phyloP scores from a whole-genome alignment of 2,888 invertebrate genomes.

The Drosophila atripex region DNA sequence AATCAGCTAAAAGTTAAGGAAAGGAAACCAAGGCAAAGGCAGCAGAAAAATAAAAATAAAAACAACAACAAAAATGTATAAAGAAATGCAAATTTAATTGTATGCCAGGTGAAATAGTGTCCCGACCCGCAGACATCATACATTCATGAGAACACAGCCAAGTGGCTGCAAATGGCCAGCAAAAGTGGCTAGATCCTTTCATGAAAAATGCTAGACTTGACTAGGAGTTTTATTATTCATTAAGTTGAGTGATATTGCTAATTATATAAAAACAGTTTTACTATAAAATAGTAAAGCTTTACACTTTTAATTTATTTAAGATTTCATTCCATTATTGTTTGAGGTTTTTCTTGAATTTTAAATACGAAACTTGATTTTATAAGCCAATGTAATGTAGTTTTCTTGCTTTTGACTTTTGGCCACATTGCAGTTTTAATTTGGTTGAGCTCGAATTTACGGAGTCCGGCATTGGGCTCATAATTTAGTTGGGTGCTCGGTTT shows the following conservation, averaged over 20 bases:
- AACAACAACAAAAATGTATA: slow-evolving; percentile 38
- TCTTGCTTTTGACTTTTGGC: slow-evolving; percentile 7
- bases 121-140: slow-evolving; percentile 44
- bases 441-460: slow-evolving; percentile 32
- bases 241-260: slow-evolving; percentile 1
- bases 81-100: slow-evolving; percentile 82
- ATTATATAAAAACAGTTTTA: neutral
- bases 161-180: slow-evolving; percentile 57
- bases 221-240: neutral
- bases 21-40: slow-evolving; percentile 30
- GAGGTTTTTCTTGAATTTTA: neutral
- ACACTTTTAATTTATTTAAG: too few relatives aligned
- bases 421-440: slow-evolving; percentile 42
- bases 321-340: too few relatives aligned
- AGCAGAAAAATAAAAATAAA: slow-evolving; percentile 5
- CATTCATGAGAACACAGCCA: slow-evolving; percentile 21
- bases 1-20: slow-evolving; percentile 79
- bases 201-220: neutral
- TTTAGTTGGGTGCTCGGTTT: slow-evolving; percentile 33
- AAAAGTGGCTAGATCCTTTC: slow-evolving; percentile 25
- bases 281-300: too few relatives aligned
- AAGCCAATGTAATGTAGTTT: slow-evolving; percentile 25
- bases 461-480: slow-evolving; percentile 21
- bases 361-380: neutral
- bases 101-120: slow-evolving; percentile 76